Evolutionary conservation across 2,113 vertebrate species (phyloP), one percentile per base, ranked within the genome.

Genomic region (Thalassoma bifasciatum): DNA sequence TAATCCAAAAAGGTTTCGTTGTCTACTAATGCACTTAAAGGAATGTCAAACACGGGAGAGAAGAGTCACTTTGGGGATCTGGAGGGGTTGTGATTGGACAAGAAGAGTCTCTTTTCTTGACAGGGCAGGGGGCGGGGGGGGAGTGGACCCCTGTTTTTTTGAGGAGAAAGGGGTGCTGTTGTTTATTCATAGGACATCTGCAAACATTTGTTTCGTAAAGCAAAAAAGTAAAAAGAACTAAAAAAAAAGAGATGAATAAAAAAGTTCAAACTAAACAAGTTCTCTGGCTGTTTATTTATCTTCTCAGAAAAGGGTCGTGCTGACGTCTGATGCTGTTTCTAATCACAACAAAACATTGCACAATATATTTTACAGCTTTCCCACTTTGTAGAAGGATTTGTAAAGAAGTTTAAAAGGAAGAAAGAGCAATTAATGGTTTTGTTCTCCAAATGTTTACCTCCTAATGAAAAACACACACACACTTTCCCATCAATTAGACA

Each of bases 141-240:
- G 82, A 60, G 64, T 21, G 12, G 40, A 68, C 42, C 84, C 81
- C 71, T 24, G 58, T 81, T 73, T 72, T 73, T 72, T 71, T 80
- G 68, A 70, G 71, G 83, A 87, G 79, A 69, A 78, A 21, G 81
- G 83, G 88, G 89, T 86, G 88, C 89, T 90, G 86, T 93, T 92
- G 92, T 92, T 93, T 91, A 93, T 93, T 94, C 93, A 91, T 91
- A 89, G 88, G 90, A 93, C 90, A 93, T 93, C 93, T 94, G 91
- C 90, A 93, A 93, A 89, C 88, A 90, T 93, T 94, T 94, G 92
- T 94, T 94, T 94, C 91, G 90, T 94, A 93, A 93, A 88, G 87
- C 84, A 88, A 92, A 91, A 92, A 91, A 82, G 42, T 44, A 79
- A 92, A 93, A 90, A 92, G 73, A 84, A 88, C 65, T 75, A 66